Base-by-base conservation (phyloP, 2,888 invertebrate species). In the Papilio protenor region DNA sequence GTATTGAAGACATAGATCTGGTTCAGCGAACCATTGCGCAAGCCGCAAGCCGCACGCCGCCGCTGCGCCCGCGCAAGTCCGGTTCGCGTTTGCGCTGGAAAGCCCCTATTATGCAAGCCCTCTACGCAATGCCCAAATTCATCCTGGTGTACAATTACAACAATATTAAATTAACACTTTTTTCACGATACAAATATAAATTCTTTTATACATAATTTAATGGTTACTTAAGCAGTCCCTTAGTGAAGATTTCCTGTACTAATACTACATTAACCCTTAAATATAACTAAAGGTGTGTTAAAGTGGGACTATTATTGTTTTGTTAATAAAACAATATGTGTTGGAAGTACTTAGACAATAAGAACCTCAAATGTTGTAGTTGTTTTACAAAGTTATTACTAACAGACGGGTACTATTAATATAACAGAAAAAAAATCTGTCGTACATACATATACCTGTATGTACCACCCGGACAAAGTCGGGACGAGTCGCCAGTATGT, bases 1-100 rank as follows among this genome's bases (percentile, higher is more conserved):
- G 64, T 78, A 57, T 78, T 78, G 77, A 79, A 81, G 77, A 77
- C 73, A 82, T 83, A 85, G 85, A 84, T 85, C 82, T 88, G 87
- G 94, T 93, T 94, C 93, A 93, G 87, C 90, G 94, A 93, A 93
- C 94, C 87, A 80, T 94, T 94, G 89, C 91, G 90, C 90, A 94
- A 93, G 86, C 77, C 78, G 73, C 82, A 82, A 80, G 52, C 52
- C 52, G 49, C 49, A 49, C 12, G 55, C 82, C 80, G 80, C 61
- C 78, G 80, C 79, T 81, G 82, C 84, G 85, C 83, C 81, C 82
- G 87, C 85, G 82, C 86, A 89, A 85, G 89, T 91, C 92, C 92
- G 92, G 91, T 89, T 90, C 83, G 83, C 82, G 86, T 89, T 90
- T 83, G 83, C 83, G 85, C 85, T 90, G 92, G 92, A 90, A 91